A percentile compares a stretch with the other conserved stretches of the same genome.
phyloP scores from a whole-genome alignment of 2,797 vertebrate genomes.

The Macroramphosus scolopax region DNA sequence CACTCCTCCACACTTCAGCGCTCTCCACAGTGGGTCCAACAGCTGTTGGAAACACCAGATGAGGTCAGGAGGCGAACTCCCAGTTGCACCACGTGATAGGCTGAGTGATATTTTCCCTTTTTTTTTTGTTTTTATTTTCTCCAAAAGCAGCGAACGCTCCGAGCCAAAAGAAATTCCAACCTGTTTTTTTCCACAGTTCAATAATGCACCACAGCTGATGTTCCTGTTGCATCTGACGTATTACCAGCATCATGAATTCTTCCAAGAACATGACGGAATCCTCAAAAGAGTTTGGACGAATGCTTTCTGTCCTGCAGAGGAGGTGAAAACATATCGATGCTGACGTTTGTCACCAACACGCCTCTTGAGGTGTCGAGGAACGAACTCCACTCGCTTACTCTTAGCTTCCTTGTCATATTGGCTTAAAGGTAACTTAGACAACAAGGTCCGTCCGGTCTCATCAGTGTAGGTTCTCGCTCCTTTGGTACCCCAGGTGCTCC shows the following conservation, averaged over 20 bases:
- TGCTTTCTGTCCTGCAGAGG: too few relatives aligned
- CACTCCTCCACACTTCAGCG: slow-evolving; percentile 22
- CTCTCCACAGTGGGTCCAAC: slow-evolving; percentile 55
- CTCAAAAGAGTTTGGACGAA: too few relatives aligned
- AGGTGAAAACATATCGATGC: too few relatives aligned
- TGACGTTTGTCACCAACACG: too few relatives aligned
- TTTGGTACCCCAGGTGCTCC: too few relatives aligned
- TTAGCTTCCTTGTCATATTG: too few relatives aligned
- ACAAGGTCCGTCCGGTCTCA: too few relatives aligned
- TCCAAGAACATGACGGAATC: slow-evolving; percentile 21
- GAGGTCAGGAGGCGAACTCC: slow-evolving; percentile 40
- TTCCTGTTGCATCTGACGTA: slow-evolving; percentile 26
- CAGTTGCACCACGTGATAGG: slow-evolving; percentile 31
- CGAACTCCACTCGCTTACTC: too few relatives aligned
- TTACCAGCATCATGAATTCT: slow-evolving; percentile 13
- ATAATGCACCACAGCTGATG: slow-evolving; percentile 25
- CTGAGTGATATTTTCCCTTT: slow-evolving; percentile 26
- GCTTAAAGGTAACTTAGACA: too few relatives aligned
- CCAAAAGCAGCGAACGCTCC: slow-evolving; percentile 5
- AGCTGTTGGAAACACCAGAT: slow-evolving; percentile 69
- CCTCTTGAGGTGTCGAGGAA: too few relatives aligned
- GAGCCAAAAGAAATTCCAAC: slow-evolving; percentile 28
- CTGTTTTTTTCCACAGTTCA: slow-evolving; percentile 27
- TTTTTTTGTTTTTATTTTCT: slow-evolving; percentile 37
- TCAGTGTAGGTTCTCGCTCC: too few relatives aligned